Evolutionary conservation across 2,888 invertebrate genomes (phyloP).

Genomic region (Cinara cedri): DNA sequence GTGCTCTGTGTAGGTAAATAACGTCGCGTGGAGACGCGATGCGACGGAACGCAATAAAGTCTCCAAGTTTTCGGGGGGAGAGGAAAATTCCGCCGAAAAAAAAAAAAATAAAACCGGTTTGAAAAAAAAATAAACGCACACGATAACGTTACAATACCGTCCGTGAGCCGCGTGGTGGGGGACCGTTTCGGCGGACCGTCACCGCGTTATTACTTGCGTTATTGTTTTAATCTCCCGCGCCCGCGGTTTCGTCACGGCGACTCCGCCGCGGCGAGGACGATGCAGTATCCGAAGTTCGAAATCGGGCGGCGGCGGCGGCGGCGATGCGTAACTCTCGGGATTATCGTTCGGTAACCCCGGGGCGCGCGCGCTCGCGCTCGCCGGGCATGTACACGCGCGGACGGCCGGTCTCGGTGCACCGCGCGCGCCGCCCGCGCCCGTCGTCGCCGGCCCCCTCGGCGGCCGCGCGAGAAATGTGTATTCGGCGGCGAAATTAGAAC

Average conservation of each 20-base stretch:
- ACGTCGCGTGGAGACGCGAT: too few species aligned
- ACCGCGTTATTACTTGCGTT: too few species aligned
- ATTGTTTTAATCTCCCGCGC: conserved; percentile 34
- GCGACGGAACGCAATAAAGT: too few species aligned
- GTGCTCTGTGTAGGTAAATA: too few species aligned
- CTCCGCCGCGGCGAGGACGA: conserved; percentile 36
- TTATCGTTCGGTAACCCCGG: conserved; percentile 59
- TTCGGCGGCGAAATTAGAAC: conserved; percentile 61
- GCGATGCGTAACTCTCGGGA: conserved; percentile 30
- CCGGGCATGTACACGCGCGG: neutral
- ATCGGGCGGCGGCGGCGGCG: neutral
- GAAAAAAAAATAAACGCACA: neutral
- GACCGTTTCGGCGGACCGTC: too few species aligned
- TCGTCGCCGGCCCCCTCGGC: neutral
- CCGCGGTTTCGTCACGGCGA: conserved; percentile 39
- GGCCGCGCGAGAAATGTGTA: conserved; percentile 21
- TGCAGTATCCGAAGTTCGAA: conserved; percentile 49
- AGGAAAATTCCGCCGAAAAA: too few species aligned
- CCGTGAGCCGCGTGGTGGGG: too few species aligned
- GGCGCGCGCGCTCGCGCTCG: conserved; percentile 52
- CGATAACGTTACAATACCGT: too few species aligned
- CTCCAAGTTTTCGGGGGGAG: too few species aligned
- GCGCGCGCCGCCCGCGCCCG: neutral
- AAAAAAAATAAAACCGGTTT: too few species aligned
- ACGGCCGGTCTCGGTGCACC: neutral